Evolutionary conservation across 2,888 invertebrate genomes (phyloP), one percentile per base, ranked within the genome.

Genomic region (Ophion ellenae): DNA sequence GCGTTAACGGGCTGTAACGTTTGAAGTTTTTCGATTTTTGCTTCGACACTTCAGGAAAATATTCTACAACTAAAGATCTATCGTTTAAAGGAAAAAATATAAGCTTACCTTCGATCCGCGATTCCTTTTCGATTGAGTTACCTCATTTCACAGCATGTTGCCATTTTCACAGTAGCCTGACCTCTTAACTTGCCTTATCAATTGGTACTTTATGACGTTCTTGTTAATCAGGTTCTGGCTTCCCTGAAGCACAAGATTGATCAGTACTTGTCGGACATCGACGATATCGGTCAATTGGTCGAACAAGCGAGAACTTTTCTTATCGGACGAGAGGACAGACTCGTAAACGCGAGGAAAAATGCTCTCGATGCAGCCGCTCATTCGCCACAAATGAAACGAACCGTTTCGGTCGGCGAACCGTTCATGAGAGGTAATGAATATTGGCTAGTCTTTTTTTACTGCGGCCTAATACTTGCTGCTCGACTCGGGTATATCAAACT

Each of bases 201-300:
- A 74, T 45, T 28, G 1, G 1, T 6, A 53, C 32, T 74, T 45
- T 63, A 28, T 20, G 11, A 59, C 1, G 24, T 28, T 88, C 17
- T 81, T 67, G 81, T 89, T 89, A 90, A 90, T 10, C 92, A 97
- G 97, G 96, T 97, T 87, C 94, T 98, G 89, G 96, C 97, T 84
- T 96, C 96, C 70, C 94, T 99, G 70, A 98, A 98, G 91, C 97
- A 98, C 89, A 97, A 97, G 94, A 96, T 99, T 73, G 99, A 99
- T 93, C 97, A 97, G 85, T 95, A 97, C 91, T 95, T 97, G 87
- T 95, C 93, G 1, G 95, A 95, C 40, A 94, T 96, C 83, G 94
- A 95, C 11, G 96, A 97, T 91, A 92, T 95, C 40, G 96, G 96
- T 89, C 94, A 97, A 69, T 84, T 94, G 71, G 96, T 98, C 32